Evolutionary conservation across 2,888 invertebrate species (phyloP).

Genomic region (Scaptomyza polygonia): DNA sequence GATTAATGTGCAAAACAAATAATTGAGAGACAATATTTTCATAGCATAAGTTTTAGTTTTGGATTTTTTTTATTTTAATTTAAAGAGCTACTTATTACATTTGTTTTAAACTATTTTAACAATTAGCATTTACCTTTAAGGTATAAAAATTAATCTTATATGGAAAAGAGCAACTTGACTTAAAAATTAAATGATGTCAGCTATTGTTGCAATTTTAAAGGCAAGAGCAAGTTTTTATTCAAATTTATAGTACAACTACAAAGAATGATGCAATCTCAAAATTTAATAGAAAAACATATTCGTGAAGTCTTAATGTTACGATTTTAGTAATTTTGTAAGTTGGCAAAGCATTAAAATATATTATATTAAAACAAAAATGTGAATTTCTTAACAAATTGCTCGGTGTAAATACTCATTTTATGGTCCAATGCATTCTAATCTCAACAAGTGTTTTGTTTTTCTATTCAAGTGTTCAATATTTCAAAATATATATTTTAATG

Average conservation of each 20-base stretch:
- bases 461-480: neutral
- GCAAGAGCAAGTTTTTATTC: neutral
- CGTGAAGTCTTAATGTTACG: too few species aligned
- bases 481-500: neutral
- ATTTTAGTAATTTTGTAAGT: too few species aligned
- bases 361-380: too few species aligned
- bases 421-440: neutral
- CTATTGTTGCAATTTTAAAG: neutral
- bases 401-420: neutral
- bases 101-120: too few species aligned
- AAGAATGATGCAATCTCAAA: neutral
- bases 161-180: neutral
- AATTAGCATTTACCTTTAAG: too few species aligned
- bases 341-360: too few species aligned
- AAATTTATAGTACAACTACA: neutral
- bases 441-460: neutral
- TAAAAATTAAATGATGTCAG: constrained; percentile 1
- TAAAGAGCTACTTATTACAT: too few species aligned
- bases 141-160: neutral
- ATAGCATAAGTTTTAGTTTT: too few species aligned
- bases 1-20: too few species aligned
- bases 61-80: too few species aligned
- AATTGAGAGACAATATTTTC: too few species aligned
- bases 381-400: too few species aligned
- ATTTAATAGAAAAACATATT: neutral